These are phyloP conservation scores for Andrena minutula DNA, from an alignment of 2,888 invertebrate species.

Conservation along the genomic window DNA sequence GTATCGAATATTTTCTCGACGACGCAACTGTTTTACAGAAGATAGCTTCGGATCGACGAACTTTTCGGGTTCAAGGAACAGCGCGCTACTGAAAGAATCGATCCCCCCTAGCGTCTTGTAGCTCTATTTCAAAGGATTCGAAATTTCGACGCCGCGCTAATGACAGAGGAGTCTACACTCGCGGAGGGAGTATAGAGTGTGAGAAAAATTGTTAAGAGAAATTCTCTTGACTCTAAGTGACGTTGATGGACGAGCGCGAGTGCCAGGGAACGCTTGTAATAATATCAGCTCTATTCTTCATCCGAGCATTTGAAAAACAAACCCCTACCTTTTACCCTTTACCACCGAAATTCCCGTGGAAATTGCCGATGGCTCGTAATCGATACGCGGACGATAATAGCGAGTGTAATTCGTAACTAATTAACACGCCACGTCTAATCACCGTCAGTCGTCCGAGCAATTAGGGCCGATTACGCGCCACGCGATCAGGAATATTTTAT, in stretches of 20 bases:
- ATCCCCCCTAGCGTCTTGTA: background rate
- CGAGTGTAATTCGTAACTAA: conserved; percentile 26
- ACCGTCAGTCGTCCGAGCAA: background rate
- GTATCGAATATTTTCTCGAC: background rate
- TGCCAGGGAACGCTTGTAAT: conserved; percentile 49
- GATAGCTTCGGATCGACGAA: background rate
- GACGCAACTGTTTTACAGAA: background rate
- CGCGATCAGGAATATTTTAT: conserved; percentile 52
- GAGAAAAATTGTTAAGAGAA: conserved; percentile 67
- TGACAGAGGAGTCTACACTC: background rate
- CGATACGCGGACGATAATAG: background rate
- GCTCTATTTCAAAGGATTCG: background rate
- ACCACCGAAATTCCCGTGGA: background rate
- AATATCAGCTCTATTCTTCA: conserved; percentile 56
- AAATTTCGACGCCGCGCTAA: background rate
- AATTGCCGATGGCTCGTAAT: background rate
- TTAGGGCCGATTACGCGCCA: conserved; percentile 39
- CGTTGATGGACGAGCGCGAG: conserved; percentile 68
- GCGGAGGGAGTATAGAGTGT: background rate
- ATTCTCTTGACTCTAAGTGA: conserved; percentile 71
- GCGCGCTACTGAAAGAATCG: background rate
- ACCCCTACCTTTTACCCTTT: background rate
- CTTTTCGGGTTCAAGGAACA: background rate
- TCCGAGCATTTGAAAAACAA: conserved; percentile 42
- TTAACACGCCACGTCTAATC: conserved; percentile 13